These are phyloP conservation scores for Sabatieria punctata DNA, from an alignment of 2,888 invertebrate species.

Conservation along the genomic window DNA sequence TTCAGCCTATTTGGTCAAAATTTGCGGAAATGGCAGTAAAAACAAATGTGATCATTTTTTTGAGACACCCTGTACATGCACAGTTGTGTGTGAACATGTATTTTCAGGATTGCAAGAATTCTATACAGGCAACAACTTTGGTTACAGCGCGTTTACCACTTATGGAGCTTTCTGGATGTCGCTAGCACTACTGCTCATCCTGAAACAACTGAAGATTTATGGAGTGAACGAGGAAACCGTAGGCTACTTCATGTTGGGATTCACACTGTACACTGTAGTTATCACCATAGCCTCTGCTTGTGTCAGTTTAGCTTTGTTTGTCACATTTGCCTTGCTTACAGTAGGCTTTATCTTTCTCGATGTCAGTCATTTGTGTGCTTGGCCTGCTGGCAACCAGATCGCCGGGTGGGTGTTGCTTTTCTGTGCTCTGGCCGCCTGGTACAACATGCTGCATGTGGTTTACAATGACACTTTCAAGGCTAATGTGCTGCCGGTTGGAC, in stretches of 20 bases:
- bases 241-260: slow-evolving; percentile 1
- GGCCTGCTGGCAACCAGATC: neutral
- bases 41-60: too few relatives aligned
- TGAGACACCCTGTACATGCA: too few relatives aligned
- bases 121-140: slow-evolving; percentile 6
- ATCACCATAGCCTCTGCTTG: slow-evolving; percentile 1
- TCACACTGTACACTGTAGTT: slow-evolving; percentile 2
- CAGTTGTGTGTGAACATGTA: too few relatives aligned
- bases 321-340: neutral
- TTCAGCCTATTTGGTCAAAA: too few relatives aligned
- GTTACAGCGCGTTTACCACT: slow-evolving; percentile 19
- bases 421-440: slow-evolving; percentile 5
- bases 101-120: slow-evolving; percentile 4
- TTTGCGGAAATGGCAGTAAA: too few relatives aligned
- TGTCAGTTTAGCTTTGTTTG: neutral
- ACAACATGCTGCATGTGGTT: slow-evolving; percentile 5
- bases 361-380: neutral
- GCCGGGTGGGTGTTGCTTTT: neutral
- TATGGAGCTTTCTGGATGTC: slow-evolving; percentile 21
- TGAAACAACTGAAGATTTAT: neutral
- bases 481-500: neutral
- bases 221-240: neutral
- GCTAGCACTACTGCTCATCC: slow-evolving; percentile 14
- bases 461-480: neutral
- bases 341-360: slow-evolving; percentile 4